These are phyloP conservation scores for Pentalonia nigronervosa DNA, from an alignment of 1,140 invertebrate genomes.

Conservation along the genomic window DNA sequence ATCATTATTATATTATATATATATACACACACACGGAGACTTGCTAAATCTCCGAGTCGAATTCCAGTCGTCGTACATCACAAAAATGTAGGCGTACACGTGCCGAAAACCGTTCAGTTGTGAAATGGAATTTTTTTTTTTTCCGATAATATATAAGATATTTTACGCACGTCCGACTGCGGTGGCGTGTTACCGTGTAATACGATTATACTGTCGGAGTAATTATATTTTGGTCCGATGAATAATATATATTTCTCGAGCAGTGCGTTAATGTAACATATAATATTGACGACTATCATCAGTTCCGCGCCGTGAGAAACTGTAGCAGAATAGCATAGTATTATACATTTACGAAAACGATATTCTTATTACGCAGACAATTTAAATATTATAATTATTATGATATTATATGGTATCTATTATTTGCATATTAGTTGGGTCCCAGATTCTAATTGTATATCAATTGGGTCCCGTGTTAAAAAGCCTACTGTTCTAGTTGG, in stretches of 20 bases:
- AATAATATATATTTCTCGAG: neutral
- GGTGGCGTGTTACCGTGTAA: constrained; percentile 12
- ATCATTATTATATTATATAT: neutral
- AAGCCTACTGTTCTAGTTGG: too few relatives aligned
- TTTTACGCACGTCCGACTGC: neutral
- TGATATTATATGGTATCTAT: too few relatives aligned
- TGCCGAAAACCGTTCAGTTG: constrained; percentile 41
- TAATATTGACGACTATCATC: neutral
- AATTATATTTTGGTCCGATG: constrained; percentile 8
- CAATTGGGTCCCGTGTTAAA: too few relatives aligned
- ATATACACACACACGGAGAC: neutral
- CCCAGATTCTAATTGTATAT: too few relatives aligned
- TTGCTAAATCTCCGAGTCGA: constrained; percentile 30
- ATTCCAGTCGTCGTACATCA: neutral
- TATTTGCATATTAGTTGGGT: too few relatives aligned
- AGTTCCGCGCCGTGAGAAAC: neutral
- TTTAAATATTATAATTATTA: neutral
- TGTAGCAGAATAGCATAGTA: neutral
- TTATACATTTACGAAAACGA: neutral
- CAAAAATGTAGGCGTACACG: neutral
- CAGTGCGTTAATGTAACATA: neutral
- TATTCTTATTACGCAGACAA: neutral
- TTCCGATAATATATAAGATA: neutral
- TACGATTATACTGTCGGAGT: neutral
- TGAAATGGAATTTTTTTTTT: constrained; percentile 24